Evolutionary conservation across 2,888 invertebrate species (phyloP).

Genomic region (Cantharis flavilabris): DNA sequence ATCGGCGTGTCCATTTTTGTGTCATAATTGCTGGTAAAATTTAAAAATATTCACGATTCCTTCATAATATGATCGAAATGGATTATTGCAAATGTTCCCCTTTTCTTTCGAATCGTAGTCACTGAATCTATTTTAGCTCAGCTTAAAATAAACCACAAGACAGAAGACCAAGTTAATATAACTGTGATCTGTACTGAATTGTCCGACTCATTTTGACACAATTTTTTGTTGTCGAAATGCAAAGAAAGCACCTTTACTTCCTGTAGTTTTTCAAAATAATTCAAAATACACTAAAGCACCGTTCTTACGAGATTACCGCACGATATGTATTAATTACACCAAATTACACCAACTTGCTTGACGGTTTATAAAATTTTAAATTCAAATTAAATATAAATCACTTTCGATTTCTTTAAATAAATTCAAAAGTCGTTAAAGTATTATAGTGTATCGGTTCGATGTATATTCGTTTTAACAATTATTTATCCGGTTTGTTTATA

Average conservation of each 20-base stretch:
- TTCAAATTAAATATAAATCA: background rate
- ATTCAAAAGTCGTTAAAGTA: background rate
- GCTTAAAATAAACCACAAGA: slow-evolving; percentile 31
- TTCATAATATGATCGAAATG: slow-evolving; percentile 23
- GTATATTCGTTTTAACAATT: background rate
- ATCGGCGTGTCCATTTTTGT: background rate
- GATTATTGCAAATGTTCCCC: slow-evolving; percentile 32
- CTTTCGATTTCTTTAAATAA: background rate
- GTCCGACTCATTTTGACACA: slow-evolving; percentile 21
- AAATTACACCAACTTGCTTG: background rate
- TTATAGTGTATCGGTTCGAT: background rate
- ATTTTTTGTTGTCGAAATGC: background rate
- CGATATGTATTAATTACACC: background rate
- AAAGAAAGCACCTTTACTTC: background rate
- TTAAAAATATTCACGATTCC: slow-evolving; percentile 9
- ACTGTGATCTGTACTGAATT: slow-evolving; percentile 29
- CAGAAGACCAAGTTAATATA: slow-evolving; percentile 30
- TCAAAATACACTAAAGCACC: background rate
- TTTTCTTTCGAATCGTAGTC: slow-evolving; percentile 30
- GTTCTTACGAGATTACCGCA: background rate
- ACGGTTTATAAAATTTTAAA: background rate
- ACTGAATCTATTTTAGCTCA: slow-evolving; percentile 28
- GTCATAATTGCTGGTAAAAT: slow-evolving; percentile 5
- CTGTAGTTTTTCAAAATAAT: background rate
- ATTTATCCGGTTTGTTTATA: background rate